Evolutionary conservation across 2,888 invertebrate species (phyloP).

Genomic region (Cloeon dipterum): DNA sequence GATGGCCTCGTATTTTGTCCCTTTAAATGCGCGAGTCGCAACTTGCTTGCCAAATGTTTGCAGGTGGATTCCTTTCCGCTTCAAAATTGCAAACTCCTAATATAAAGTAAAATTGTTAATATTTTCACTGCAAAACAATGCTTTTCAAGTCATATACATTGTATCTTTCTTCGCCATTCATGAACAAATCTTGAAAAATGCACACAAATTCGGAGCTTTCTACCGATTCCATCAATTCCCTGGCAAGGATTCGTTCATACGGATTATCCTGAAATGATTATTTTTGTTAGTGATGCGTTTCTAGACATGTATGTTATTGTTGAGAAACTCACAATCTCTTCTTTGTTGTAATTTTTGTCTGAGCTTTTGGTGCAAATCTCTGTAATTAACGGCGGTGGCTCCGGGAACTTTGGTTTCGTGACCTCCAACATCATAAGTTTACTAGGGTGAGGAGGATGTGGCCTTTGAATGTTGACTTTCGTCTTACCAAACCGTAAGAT

Average conservation of each 20-base stretch:
- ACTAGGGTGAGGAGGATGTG: slow-evolving; percentile 42
- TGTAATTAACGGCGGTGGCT: slow-evolving; percentile 16
- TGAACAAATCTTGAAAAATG: slow-evolving; percentile 48
- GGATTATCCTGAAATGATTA: slow-evolving; percentile 28
- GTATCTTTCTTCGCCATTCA: slow-evolving; percentile 36
- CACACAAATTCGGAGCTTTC: slow-evolving; percentile 44
- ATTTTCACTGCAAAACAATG: neutral
- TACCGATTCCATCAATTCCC: slow-evolving; percentile 45
- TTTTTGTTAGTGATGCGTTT: neutral
- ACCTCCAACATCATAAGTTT: slow-evolving; percentile 38
- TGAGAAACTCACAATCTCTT: slow-evolving; percentile 3
- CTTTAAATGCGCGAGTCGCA: slow-evolving; percentile 36
- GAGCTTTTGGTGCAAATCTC: slow-evolving; percentile 25
- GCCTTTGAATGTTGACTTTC: slow-evolving; percentile 56
- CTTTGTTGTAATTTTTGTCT: slow-evolving; percentile 9
- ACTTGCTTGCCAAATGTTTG: slow-evolving; percentile 40
- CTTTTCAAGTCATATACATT: slow-evolving; percentile 21
- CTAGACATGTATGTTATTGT: neutral
- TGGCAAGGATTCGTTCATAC: slow-evolving; percentile 45
- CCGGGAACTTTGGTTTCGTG: slow-evolving; percentile 34
- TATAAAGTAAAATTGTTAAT: neutral
- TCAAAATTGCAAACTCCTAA: neutral
- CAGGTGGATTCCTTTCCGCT: slow-evolving; percentile 19
- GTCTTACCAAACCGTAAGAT: slow-evolving; percentile 34
- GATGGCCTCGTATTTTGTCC: slow-evolving; percentile 41